Base-by-base conservation (phyloP, 2,113 vertebrate genomes). In the Hemiscyllium ocellatum region DNA sequence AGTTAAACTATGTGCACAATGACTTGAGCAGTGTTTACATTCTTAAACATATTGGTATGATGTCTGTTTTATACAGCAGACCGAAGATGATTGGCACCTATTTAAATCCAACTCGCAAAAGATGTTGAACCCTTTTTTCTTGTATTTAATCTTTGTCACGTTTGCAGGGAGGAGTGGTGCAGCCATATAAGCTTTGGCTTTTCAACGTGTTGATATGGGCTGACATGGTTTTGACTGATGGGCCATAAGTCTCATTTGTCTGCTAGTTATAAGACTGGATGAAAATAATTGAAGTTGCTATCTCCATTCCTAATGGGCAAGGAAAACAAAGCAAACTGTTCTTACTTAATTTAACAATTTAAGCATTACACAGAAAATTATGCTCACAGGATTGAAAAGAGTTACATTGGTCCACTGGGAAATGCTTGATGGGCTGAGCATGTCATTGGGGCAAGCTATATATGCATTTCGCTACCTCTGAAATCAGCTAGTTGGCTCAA, bases 41-140 rank as follows among this genome's bases (percentile, higher is more conserved):
- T 61, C 52, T n/a, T 65, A n/a, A 17, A 65, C 29, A 65, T n/a
- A 65, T 61, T 91, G 29, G 56, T 13, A 29, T 89, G 86, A 1
- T 91, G 52, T n/a, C 56, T 33, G 87, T 61, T 13, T 52, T n/a
- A 17, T 13, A 29, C 87, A 65, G 10, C 56, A 91, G 29, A n/a
- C 33, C 6, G 87, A 91, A 61, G 50, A 61, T 65, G 87, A 65
- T 61, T 6, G 87, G 52, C 33, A n/a, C 26, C 13, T 20, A n/a
- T n/a, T 91, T n/a, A 91, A 91, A 91, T 91, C 29, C 33, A 56
- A 91, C 56, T 91, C 65, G 61, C 56, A 65, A 91, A 65, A 17
- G 33, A 65, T 65, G 29, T 83, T 22, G 80, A 20, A 83, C 42
- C 42, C 37, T 65, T 47, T 47, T 47, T 47, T 15, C 52, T 29